Evolutionary conservation across 1,140 invertebrate species (phyloP), one percentile per base, ranked within the genome.

Genomic region (Drosophila pectinifera): DNA sequence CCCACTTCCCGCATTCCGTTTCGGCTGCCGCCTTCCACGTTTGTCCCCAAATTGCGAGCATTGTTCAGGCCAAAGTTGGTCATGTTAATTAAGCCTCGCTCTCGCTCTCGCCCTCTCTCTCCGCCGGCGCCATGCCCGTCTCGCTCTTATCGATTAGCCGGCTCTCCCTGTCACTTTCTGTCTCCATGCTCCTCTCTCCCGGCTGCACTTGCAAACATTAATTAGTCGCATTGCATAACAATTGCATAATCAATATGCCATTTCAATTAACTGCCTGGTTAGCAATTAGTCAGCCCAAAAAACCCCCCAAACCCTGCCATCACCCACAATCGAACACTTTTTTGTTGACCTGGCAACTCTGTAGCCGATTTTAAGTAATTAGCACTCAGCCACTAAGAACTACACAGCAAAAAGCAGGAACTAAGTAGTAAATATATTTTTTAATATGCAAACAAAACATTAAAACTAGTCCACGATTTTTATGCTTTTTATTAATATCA

Each of bases 181-280:
- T 26, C 43, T 31, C 34, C 14, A 31, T 38, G 3, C 20, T 5
- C 13, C 38, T 20, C 18, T 39, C 43, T 14, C 28, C 26, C 5
- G 14, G 31, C 13, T 49, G 36, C 72, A 76, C 24, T 65, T 59
- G 42, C 45, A 59, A 75, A 77, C 79, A 63, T 72, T 86, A 86
- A 86, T 86, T 79, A 86, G 83, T 86, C 57, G 75, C 83, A 86
- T 88, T 86, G 83, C 78, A 78, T 86, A 86, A 86, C 82, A 86
- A 86, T 86, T 86, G 82, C 74, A 86, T 86, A 85, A 85, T 86
- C 82, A 85, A 80, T 85, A 70, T 78, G 82, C 56, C 73, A 65
- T 68, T 85, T 69, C 63, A 78, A 81, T 85, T 70, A 74, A 74
- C 61, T 83, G 69, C 78, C 65, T 74, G 75, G 56, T 45, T 61